phyloP scores from a whole-genome alignment of 2,888 invertebrate species.

The Theodoxus fluviatilis region DNA sequence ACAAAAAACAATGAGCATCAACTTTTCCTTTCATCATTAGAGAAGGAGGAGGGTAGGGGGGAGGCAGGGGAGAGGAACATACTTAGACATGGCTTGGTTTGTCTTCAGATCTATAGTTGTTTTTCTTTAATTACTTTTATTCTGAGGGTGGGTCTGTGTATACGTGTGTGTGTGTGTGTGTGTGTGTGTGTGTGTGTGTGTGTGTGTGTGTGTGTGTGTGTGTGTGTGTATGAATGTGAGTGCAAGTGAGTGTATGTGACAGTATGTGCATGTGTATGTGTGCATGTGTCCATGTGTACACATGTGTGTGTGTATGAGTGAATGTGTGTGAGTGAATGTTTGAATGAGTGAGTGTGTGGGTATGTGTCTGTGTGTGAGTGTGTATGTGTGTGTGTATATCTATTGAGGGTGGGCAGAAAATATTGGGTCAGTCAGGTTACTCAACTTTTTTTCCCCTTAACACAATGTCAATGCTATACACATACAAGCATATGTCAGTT shows the following conservation, averaged over 20 bases:
- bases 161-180: background rate
- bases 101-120: no score
- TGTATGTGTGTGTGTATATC: background rate
- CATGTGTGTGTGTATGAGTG: constrained; percentile 9
- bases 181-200: constrained; percentile 17
- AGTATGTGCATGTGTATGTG: background rate
- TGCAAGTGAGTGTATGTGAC: background rate
- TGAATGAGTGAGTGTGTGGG: background rate
- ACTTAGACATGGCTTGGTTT: no score
- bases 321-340: background rate
- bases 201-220: constrained; percentile 13
- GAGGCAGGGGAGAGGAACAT: no score
- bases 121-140: no score
- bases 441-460: no score
- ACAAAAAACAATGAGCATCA: background rate
- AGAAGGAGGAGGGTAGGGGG: background rate
- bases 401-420: background rate
- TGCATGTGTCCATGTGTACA: background rate
- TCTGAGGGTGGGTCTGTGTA: background rate
- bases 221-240: constrained; percentile 5
- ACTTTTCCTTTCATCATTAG: background rate
- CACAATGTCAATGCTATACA: no score
- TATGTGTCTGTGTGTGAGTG: background rate
- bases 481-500: background rate
- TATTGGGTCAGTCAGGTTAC: background rate